These are phyloP conservation scores for Oreonectes daqikongensis DNA, from an alignment of 2,797 vertebrate species.

Conservation along the genomic window DNA sequence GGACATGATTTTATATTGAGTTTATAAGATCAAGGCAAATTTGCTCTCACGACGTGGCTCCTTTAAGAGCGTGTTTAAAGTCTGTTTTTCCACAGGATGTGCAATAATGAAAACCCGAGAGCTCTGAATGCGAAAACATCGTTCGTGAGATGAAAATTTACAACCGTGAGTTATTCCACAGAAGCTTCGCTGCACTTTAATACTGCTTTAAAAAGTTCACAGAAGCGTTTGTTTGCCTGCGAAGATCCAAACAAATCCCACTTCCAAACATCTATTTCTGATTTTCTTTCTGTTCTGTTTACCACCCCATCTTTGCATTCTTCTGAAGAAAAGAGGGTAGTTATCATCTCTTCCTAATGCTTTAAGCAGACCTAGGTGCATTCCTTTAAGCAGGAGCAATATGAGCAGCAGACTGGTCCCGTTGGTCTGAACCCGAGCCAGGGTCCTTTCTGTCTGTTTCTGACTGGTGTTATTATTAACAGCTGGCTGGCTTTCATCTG, in stretches of 20 bases:
- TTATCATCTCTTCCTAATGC: constrained; percentile 62
- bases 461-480: constrained; percentile 39
- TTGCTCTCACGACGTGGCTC: neutral
- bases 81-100: neutral
- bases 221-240: constrained; percentile 11
- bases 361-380: constrained; percentile 65
- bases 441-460: constrained; percentile 1
- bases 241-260: neutral
- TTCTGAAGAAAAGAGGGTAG: constrained; percentile 16
- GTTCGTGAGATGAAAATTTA: neutral
- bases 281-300: constrained; percentile 5
- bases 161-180: neutral
- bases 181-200: constrained; percentile 1
- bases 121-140: neutral
- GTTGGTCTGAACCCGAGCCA: constrained; percentile 19
- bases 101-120: neutral
- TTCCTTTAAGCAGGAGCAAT: constrained; percentile 55
- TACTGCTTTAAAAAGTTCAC: neutral
- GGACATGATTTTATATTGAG: neutral
- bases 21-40: neutral
- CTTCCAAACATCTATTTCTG: neutral
- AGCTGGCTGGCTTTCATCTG: constrained; percentile 47
- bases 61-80: constrained; percentile 1
- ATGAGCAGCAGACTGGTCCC: constrained; percentile 41
- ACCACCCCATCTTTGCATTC: constrained; percentile 25